These are phyloP conservation scores for Fulmarus glacialis DNA, from an alignment of 2,113 vertebrate species.

Conservation along the genomic window DNA sequence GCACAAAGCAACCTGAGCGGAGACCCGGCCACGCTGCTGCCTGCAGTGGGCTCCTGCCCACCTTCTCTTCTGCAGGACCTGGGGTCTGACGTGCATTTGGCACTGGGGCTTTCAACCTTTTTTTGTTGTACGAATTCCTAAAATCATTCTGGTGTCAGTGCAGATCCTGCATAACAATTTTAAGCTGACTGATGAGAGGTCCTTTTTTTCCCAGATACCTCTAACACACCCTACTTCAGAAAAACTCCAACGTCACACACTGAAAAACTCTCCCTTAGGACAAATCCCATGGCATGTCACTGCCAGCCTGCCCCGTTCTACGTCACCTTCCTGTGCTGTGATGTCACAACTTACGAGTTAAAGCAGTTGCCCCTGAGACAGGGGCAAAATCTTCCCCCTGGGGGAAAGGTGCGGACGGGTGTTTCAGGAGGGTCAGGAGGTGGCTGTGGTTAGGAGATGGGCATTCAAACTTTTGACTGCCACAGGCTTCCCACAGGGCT, in stretches of 20 bases:
- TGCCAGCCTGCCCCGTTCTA: neutral
- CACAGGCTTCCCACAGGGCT: neutral
- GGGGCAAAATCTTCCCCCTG: neutral
- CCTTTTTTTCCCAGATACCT: neutral
- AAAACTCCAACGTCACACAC: neutral
- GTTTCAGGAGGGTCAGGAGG: neutral
- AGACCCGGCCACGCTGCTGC: neutral
- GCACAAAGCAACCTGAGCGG: accelerated
- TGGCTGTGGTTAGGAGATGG: neutral
- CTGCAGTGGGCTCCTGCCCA: neutral
- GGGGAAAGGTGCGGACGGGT: neutral
- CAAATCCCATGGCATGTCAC: neutral
- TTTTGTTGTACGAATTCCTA: neutral
- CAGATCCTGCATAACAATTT: neutral
- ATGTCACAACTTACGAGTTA: neutral
- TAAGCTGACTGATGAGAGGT: neutral
- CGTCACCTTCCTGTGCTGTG: neutral
- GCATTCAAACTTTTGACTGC: neutral
- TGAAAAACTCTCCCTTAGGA: neutral
- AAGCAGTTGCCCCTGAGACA: neutral
- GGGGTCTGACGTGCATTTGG: neutral
- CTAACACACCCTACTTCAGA: neutral
- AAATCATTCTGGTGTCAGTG: neutral
- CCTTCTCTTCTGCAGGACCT: neutral
- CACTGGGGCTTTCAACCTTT: accelerated